Evolutionary conservation across 2,888 invertebrate genomes (phyloP), one percentile per base, ranked within the genome.

Genomic region (Amaurobius ferox): DNA sequence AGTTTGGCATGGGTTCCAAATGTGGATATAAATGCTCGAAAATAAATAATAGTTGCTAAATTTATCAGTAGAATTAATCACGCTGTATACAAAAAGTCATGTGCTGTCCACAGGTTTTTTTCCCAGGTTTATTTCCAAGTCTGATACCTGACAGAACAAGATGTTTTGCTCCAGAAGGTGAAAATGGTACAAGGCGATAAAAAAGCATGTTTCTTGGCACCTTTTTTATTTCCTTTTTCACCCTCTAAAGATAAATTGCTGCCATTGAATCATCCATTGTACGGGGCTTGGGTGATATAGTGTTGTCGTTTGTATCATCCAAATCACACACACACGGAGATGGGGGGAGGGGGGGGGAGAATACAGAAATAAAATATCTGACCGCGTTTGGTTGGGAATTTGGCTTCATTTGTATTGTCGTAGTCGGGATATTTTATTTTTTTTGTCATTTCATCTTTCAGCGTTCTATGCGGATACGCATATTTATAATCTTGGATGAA

Each of bases 131-230:
- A 44, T 55, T 19, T 55, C 23, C 3, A 2, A 23, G 23, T 23
- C 19, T 23, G 11, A n/a, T 23, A 23, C 1, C 1, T 55, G 23
- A 23, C 19, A 23, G 23, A 55, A 55, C 55, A 23, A 55, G 23
- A 19, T 55, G 19, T 23, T 5, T 23, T 5, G 5, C 3, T 11
- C 29, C 6, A 48, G n/a, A 9, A n/a, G 13, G 39, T 28, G 30
- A 55, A 28, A 68, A 28, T 28, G 28, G 40, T 68, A 32, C 16
- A n/a, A 11, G 19, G 28, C 11, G n/a, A 30, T 62, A 80, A 67
- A 73, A 73, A 73, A 44, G 48, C 62, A 6, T 80, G 74, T 40
- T 68, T 61, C 68, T 80, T 68, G 68, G 74, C 80, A 68, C 73
- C 62, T 74, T 73, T 74, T 71, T 70, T 61, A 23, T 72, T 32